Evolutionary conservation across 1,140 invertebrate genomes (phyloP).

Genomic region (Mya arenaria): DNA sequence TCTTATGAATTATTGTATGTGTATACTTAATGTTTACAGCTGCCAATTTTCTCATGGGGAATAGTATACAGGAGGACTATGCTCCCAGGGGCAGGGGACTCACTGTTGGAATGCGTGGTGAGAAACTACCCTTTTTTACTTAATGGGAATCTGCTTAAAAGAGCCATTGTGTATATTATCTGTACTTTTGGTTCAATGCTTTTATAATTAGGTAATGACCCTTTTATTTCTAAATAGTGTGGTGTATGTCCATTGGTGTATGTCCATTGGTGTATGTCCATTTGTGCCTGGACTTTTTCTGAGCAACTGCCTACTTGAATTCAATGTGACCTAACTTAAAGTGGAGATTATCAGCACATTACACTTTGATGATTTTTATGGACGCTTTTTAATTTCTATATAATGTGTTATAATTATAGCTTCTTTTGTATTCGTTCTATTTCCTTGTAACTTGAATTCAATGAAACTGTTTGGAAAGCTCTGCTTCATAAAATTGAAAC

Average conservation of each 20-base stretch:
- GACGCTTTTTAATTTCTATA: too few species aligned
- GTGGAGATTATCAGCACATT: too few species aligned
- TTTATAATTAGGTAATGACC: background rate
- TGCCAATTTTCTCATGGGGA: background rate
- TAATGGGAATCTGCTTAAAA: too few species aligned
- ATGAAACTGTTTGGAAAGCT: too few species aligned
- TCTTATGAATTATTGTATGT: background rate
- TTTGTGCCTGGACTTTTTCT: background rate
- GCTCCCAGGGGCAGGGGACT: slow-evolving; percentile 31
- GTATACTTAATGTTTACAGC: background rate
- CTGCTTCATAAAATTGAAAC: too few species aligned
- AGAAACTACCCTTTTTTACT: background rate
- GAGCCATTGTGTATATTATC: too few species aligned
- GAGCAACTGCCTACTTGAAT: too few species aligned
- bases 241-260: background rate
- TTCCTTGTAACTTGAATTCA: too few species aligned
- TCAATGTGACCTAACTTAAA: too few species aligned
- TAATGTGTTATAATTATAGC: too few species aligned
- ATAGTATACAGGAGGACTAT: background rate
- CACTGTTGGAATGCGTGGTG: slow-evolving; percentile 28
- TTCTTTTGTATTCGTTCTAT: too few species aligned
- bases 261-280: background rate
- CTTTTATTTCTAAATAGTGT: background rate
- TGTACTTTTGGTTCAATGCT: background rate
- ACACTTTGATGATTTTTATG: too few species aligned